Percentiles rank a stretch among this genome's conserved stretches.
phyloP scores from a whole-genome alignment of 1,140 invertebrate species.

The Trichonephila inaurata region DNA sequence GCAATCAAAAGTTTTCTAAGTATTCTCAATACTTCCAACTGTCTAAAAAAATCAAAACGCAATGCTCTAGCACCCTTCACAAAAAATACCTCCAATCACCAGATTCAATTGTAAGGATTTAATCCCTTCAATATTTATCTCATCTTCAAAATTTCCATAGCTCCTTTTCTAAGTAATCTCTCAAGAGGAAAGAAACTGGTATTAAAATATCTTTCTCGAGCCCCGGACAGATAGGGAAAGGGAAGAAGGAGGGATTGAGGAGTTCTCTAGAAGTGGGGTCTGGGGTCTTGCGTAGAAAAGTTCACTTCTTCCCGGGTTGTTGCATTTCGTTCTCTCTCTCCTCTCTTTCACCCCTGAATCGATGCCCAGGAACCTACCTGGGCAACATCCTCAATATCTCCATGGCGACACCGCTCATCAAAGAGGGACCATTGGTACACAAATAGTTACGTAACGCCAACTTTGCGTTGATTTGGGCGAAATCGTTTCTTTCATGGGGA shows the following conservation, averaged over 20 bases:
- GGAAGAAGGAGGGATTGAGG: neutral
- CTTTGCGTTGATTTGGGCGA: neutral
- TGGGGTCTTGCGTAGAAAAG: neutral
- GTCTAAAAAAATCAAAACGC: too few species aligned
- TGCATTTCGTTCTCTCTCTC: neutral
- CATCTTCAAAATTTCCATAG: neutral
- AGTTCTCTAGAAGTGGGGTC: neutral
- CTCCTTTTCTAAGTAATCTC: neutral
- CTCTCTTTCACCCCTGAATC: neutral
- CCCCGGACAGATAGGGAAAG: neutral
- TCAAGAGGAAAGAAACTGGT: neutral
- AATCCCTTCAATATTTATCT: neutral
- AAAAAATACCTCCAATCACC: neutral
- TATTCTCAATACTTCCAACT: too few species aligned
- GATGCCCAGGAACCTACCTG: slow-evolving; percentile 20
- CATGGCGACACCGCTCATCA: slow-evolving; percentile 11
- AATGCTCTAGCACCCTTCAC: too few species aligned
- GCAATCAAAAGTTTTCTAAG: too few species aligned
- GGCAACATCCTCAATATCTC: slow-evolving; percentile 2
- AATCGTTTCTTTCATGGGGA: neutral
- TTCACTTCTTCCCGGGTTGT: slow-evolving; percentile 40
- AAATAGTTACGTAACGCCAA: slow-evolving; percentile 8
- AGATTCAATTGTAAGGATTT: neutral
- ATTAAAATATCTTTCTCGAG: slow-evolving; percentile 16
- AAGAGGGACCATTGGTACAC: slow-evolving; percentile 4